Evolutionary conservation across 2,113 vertebrate genomes (phyloP), one percentile per base, ranked within the genome.

Genomic region (Scytalopus superciliaris): DNA sequence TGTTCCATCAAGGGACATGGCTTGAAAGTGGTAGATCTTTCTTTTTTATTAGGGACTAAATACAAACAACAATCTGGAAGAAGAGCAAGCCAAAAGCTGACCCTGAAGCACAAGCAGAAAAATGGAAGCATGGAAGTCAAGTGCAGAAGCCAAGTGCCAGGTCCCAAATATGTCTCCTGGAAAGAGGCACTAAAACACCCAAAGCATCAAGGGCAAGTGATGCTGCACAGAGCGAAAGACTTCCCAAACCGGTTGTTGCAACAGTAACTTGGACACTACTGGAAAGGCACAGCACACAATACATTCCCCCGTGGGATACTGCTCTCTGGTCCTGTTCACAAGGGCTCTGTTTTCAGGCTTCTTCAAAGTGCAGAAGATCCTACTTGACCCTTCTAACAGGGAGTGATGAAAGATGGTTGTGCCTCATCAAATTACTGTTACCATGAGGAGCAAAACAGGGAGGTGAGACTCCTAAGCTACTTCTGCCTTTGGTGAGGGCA

Each of bases 41-140:
- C 70, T 91, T 84, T 94, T 94, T 94, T 92, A 79, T 95, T 93
- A 85, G 70, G 44, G 19, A 75, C 69, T 92, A 84, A 69, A 93
- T 82, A 66, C 23, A 89, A 84, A 21, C 40, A 91, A 72, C 44
- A 62, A 19, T 39, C n/a, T 94, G 62, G 52, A 95, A 89, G 40
- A 92, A 68, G 6, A 72, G 45, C 19, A 72, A 89, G 53, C 55
- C 85, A 85, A 93, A 93, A 89, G 45, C 50, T 79, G 84, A 89
- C 56, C 31, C 64, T 57, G 47, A 33, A 63, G 45, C 66, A 82
- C 0, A 3, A 40, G 63, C 40, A 81, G 56, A 87, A 82, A 52
- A 67, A 52, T 0, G 0, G 47, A 63, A 78, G 53, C 19, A 31
- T 2, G 14, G 56, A 89, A 78, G 49, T 47, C 66, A 79, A 50